A percentile compares a stretch with the other conserved stretches of the same genome.
Evolutionary conservation across 1,140 invertebrate genomes (phyloP).

Genomic region (Hermatobates lingyangjiaoensis): DNA sequence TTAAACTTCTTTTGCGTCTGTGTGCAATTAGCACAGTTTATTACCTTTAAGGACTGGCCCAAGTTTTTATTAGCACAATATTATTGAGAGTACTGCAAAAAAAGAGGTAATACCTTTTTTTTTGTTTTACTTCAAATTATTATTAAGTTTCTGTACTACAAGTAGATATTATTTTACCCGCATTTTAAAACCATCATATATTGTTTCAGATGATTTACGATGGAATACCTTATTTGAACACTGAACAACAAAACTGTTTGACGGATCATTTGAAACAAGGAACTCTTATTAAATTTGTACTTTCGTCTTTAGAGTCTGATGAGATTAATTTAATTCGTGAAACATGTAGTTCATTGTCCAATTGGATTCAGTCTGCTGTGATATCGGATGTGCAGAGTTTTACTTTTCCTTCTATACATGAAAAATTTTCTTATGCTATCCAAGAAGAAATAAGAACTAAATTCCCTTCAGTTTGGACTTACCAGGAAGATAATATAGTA

Average conservation of each 20-base stretch:
- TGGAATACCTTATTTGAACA: constrained; percentile 18
- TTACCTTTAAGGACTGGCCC: constrained; percentile 10
- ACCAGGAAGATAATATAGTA: background rate
- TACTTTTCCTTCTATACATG: constrained; percentile 13
- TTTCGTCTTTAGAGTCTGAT: constrained; percentile 13
- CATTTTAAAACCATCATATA: no score
- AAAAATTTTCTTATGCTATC: constrained; percentile 22
- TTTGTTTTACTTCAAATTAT: background rate
- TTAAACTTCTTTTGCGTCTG: no score
- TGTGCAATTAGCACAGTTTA: no score
- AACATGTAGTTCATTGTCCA: background rate
- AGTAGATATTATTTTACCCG: no score
- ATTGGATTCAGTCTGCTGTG: constrained; percentile 1
- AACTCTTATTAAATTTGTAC: background rate
- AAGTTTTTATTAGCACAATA: constrained; percentile 12
- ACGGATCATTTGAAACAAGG: background rate
- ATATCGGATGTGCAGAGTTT: constrained; percentile 9
- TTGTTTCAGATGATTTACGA: constrained; percentile 40
- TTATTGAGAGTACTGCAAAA: constrained; percentile 8
- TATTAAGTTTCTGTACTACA: constrained; percentile 23
- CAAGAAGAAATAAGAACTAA: background rate
- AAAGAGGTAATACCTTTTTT: no score
- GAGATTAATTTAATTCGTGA: background rate
- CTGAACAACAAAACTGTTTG: background rate
- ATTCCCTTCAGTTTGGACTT: background rate